Evolutionary conservation across 2,797 vertebrate species (phyloP).

Genomic region (Brotula barbata): DNA sequence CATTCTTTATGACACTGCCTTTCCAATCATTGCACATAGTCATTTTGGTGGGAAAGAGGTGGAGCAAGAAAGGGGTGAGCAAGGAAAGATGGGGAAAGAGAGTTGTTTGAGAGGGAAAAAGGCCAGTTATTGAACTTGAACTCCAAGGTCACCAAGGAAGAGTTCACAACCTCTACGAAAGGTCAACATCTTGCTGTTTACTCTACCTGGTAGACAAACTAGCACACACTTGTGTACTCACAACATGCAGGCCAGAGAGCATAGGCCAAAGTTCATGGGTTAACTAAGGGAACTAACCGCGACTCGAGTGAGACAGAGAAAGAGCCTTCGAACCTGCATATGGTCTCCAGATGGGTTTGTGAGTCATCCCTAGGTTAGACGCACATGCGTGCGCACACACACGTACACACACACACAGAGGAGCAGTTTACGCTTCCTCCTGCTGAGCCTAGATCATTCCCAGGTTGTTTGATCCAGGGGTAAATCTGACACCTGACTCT

Average conservation of each 20-base stretch:
- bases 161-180: slow-evolving; percentile 46
- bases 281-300: slow-evolving; percentile 72
- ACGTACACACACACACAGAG: slow-evolving; percentile 29
- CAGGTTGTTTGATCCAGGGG: slow-evolving; percentile 70
- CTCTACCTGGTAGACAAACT: slow-evolving; percentile 39
- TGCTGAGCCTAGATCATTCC: slow-evolving; percentile 73
- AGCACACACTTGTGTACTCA: slow-evolving; percentile 7
- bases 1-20: not conserved
- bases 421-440: slow-evolving; percentile 68
- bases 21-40: too few species aligned
- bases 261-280: slow-evolving; percentile 66
- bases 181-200: slow-evolving; percentile 50
- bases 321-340: slow-evolving; percentile 70
- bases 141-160: slow-evolving; percentile 58
- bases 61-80: too few species aligned
- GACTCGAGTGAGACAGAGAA: slow-evolving; percentile 39
- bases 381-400: slow-evolving; percentile 13
- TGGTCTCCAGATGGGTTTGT: slow-evolving; percentile 76
- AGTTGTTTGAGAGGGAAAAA: slow-evolving; percentile 52
- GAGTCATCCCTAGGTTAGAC: slow-evolving; percentile 72
- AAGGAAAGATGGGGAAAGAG: slow-evolving; percentile 13
- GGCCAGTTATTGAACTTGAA: slow-evolving; percentile 75
- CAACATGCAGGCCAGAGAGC: slow-evolving; percentile 15
- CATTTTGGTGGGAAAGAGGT: not conserved
- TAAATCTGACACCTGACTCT: slow-evolving; percentile 77